These are phyloP conservation scores for Sebastes hubbsi DNA, from an alignment of 2,797 vertebrate species.

Conservation along the genomic window DNA sequence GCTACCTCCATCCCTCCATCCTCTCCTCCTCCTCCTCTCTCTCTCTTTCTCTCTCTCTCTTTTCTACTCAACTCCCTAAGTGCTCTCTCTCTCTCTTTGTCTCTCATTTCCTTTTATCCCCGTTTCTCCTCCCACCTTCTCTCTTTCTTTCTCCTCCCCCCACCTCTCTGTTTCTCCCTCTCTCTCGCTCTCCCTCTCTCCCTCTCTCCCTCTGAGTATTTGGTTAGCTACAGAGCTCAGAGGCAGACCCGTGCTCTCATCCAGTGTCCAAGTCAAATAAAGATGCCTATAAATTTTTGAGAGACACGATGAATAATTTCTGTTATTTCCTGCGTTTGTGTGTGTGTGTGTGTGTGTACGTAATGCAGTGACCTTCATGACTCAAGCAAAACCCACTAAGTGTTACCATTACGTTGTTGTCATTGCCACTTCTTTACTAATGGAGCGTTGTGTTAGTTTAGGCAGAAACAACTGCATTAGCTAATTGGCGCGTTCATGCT, in stretches of 20 bases:
- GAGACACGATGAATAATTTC: slow-evolving; percentile 71
- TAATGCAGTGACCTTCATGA: slow-evolving; percentile 11
- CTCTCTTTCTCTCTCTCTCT: slow-evolving; percentile 9
- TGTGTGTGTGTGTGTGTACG: not conserved
- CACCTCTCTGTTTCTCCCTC: slow-evolving; percentile 15
- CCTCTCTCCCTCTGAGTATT: slow-evolving; percentile 55
- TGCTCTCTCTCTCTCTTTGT: slow-evolving; percentile 22
- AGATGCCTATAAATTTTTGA: slow-evolving; percentile 77
- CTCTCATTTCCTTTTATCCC: slow-evolving; percentile 36
- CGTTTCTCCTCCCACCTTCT: slow-evolving; percentile 32
- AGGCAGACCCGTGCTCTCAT: slow-evolving; percentile 63
- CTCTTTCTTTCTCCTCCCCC: slow-evolving; percentile 31
- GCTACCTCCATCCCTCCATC: slow-evolving; percentile 74
- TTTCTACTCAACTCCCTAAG: slow-evolving; percentile 40
- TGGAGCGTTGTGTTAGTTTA: slow-evolving; percentile 9
- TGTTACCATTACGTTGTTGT: slow-evolving; percentile 19
- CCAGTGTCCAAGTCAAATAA: slow-evolving; percentile 77
- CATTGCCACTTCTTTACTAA: slow-evolving; percentile 12
- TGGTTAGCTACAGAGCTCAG: slow-evolving; percentile 72
- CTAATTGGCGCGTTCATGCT: slow-evolving; percentile 14
- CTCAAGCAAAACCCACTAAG: slow-evolving; percentile 2
- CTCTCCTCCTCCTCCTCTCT: slow-evolving; percentile 22
- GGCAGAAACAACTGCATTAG: not conserved
- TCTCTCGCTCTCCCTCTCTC: slow-evolving; percentile 19
- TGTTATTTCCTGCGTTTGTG: slow-evolving; percentile 29